phyloP scores from a whole-genome alignment of 1,140 invertebrate genomes.

The Ganaspis sp. region DNA sequence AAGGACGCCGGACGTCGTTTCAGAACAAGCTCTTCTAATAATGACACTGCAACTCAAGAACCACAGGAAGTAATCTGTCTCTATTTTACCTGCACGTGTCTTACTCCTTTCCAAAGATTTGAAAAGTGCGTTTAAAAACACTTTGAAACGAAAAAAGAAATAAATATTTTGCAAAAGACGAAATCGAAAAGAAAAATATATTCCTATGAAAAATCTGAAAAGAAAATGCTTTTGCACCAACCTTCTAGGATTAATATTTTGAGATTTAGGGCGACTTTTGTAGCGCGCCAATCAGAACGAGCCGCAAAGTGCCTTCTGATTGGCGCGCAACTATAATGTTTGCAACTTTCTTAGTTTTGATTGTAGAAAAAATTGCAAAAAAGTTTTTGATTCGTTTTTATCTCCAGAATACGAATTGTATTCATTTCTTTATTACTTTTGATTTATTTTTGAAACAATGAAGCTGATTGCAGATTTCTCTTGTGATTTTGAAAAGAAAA shows the following conservation, averaged over 20 bases:
- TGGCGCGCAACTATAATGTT: not conserved
- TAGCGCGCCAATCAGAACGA: not conserved
- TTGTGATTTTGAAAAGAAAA: not conserved
- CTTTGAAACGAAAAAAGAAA: no score
- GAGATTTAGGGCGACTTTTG: not conserved
- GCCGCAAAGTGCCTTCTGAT: no score
- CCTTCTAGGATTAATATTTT: no score
- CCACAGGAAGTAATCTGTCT: not conserved
- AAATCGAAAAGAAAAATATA: no score
- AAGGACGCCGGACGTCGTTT: conserved; percentile 34
- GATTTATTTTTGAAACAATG: not conserved
- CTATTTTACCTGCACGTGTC: not conserved
- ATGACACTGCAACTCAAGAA: conserved; percentile 44
- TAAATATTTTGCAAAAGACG: no score
- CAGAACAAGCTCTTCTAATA: conserved; percentile 41
- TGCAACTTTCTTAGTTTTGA: not conserved
- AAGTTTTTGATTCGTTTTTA: no score
- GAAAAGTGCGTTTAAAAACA: no score
- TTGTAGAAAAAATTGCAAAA: not conserved
- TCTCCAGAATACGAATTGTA: no score
- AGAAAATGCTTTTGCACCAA: not conserved
- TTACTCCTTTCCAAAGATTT: no score
- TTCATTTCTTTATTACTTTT: no score
- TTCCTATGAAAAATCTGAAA: not conserved
- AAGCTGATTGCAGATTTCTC: no score